phyloP scores from a whole-genome alignment of 2,888 invertebrate species.

The Heliconius hortense region DNA sequence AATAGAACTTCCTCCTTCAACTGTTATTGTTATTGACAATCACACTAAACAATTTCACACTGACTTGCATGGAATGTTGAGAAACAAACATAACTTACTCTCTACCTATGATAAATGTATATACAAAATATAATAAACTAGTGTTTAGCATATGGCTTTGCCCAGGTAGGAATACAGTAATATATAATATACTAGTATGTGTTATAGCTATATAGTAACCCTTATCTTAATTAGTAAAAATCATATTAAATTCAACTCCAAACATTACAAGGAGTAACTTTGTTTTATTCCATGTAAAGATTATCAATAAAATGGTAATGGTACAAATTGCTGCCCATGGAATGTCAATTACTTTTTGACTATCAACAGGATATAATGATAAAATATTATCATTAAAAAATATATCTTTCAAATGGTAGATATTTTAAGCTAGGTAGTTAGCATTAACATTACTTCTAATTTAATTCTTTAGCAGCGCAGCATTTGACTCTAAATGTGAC shows the following conservation, averaged over 20 bases:
- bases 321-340: too few relatives aligned
- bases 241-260: background rate
- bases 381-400: background rate
- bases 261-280: background rate
- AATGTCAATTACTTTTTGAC: background rate
- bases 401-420: background rate
- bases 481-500: too few relatives aligned
- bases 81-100: background rate
- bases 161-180: background rate
- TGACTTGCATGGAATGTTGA: slow-evolving; percentile 30
- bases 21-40: slow-evolving; percentile 54
- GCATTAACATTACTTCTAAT: too few relatives aligned
- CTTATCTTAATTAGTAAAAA: background rate
- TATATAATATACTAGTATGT: background rate
- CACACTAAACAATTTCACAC: slow-evolving; percentile 40
- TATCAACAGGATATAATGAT: slow-evolving; percentile 2
- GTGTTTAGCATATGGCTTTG: background rate
- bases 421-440: background rate
- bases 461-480: too few relatives aligned
- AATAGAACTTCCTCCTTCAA: slow-evolving; percentile 76
- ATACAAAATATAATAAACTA: background rate
- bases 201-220: too few relatives aligned
- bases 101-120: background rate
- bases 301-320: too few relatives aligned
- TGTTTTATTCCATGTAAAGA: too few relatives aligned